phyloP scores from a whole-genome alignment of 1,140 invertebrate genomes.

The Drosophila kanapiae region DNA sequence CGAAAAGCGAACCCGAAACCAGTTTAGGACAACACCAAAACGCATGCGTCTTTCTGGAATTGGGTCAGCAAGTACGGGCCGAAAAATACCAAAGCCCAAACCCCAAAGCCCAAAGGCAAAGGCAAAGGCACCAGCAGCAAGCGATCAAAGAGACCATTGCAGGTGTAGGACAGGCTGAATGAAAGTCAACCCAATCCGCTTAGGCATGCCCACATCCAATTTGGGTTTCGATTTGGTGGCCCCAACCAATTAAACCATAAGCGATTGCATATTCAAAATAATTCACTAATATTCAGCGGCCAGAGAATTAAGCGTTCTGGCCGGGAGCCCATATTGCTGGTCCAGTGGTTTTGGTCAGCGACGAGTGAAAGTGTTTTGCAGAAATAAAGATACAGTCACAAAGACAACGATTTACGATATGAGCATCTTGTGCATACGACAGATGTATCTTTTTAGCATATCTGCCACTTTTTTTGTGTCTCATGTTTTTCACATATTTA shows the following conservation, averaged over 20 bases:
- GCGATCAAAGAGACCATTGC: constrained; percentile 48
- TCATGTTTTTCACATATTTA: constrained; percentile 34
- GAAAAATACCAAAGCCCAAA: constrained; percentile 61
- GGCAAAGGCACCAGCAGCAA: constrained; percentile 28
- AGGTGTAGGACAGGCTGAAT: constrained; percentile 76
- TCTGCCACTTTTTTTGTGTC: constrained; percentile 25
- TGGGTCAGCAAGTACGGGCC: constrained; percentile 79
- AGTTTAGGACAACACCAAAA: constrained; percentile 67
- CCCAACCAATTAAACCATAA: constrained; percentile 40
- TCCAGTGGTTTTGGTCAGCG: constrained; percentile 11
- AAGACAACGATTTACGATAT: constrained; percentile 72
- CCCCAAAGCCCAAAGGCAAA: constrained; percentile 27
- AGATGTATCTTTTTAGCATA: constrained; percentile 57
- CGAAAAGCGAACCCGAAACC: constrained; percentile 58
- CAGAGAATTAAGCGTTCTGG: constrained; percentile 24
- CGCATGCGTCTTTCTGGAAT: constrained; percentile 78
- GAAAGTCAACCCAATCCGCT: constrained; percentile 65
- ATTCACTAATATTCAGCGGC: constrained; percentile 23
- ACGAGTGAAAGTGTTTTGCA: constrained; percentile 67
- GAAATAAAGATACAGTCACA: constrained; percentile 61
- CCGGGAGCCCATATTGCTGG: constrained; percentile 13
- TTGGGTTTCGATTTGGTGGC: constrained; percentile 10
- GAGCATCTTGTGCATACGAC: constrained; percentile 48
- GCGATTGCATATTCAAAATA: constrained; percentile 33
- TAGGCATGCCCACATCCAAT: constrained; percentile 49